Base-by-base conservation (phyloP, 2,797 vertebrate species). In the Melanotaenia parkinsoni region DNA sequence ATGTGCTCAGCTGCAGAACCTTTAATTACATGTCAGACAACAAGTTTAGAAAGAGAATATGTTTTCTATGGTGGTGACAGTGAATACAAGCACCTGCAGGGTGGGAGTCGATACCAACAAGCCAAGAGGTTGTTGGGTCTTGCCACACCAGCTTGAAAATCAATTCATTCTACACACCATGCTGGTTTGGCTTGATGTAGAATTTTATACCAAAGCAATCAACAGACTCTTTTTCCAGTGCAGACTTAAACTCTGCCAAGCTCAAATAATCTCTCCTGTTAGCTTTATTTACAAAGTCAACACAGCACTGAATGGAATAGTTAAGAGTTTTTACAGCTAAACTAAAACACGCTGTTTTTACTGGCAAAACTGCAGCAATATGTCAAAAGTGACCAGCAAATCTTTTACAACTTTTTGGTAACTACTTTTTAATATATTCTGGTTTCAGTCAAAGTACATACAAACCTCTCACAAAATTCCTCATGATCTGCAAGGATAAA, bases 271-370 rank as follows among this genome's bases (percentile, higher is more conserved):
- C 70, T 81, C 63, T 51, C n/a, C 57, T 64, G 76, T 74, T 71
- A 58, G 74, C 66, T 72, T 53, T 84, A 71, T 86, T 89, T 88
- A 81, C 75, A 84, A 56, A 84, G 81, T 87, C 76, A 84, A 75
- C 72, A 83, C 33, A 4, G 40, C 43, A 35, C 18, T 74, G 60
- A 47, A 73, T 66, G 58, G 50, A 76, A 74, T n/a, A 32, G 72
- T 63, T 67, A 10, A 38, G 66, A 74, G 65, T 73, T 67, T 72
- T 64, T 56, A 75, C 35, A 63, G 60, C 58, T 45, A 43, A 69
- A n/a, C 59, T 38, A 62, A 74, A 26, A 38, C n/a, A 76, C 58
- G 58, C 12, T 57, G 60, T 65, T 77, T 84, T 82, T 18, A 54
- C 73, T 74, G 70, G 70, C 58, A 40, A 24, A 35, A 35, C 1